phyloP scores from a whole-genome alignment of 1,140 invertebrate genomes.

The Drosophila cardini region DNA sequence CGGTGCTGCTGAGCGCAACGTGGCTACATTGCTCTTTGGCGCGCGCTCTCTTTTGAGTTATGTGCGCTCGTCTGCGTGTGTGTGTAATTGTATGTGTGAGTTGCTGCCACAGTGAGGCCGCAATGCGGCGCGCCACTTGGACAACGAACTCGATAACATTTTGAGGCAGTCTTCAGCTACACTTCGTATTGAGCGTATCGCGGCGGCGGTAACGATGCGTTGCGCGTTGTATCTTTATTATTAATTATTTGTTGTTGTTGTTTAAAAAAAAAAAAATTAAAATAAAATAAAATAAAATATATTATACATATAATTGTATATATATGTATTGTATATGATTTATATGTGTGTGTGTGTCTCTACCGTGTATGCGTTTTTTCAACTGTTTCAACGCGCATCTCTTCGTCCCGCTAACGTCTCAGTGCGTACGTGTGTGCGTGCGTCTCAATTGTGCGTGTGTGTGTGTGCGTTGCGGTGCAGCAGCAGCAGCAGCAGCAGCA shows the following conservation, averaged over 20 bases:
- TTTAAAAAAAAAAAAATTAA: constrained; percentile 31
- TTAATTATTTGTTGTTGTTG: constrained; percentile 83
- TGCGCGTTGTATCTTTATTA: constrained; percentile 84
- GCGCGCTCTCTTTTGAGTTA: constrained; percentile 40
- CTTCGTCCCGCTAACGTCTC: constrained; percentile 19
- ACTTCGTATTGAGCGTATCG: constrained; percentile 85
- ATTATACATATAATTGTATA: background rate
- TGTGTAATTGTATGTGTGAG: constrained; percentile 36
- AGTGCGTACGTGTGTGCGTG: constrained; percentile 35
- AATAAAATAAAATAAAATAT: constrained; percentile 2
- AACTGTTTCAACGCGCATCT: constrained; percentile 28
- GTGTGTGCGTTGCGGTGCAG: constrained; percentile 23
- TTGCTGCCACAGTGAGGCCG: constrained; percentile 57
- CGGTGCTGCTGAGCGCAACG: constrained; percentile 34
- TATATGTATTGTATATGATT: constrained; percentile 29
- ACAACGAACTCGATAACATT: constrained; percentile 85
- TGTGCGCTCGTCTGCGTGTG: constrained; percentile 6
- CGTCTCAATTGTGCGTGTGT: constrained; percentile 10
- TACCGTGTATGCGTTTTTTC: constrained; percentile 41
- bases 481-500: constrained; percentile 23
- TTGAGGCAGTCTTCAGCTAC: constrained; percentile 85
- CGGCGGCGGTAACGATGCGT: constrained; percentile 84
- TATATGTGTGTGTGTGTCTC: constrained; percentile 41
- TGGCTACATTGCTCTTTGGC: constrained; percentile 36
- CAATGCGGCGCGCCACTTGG: constrained; percentile 73